Evolutionary conservation across 2,113 vertebrate species (phyloP).

Genomic region (Regulus satrapa): DNA sequence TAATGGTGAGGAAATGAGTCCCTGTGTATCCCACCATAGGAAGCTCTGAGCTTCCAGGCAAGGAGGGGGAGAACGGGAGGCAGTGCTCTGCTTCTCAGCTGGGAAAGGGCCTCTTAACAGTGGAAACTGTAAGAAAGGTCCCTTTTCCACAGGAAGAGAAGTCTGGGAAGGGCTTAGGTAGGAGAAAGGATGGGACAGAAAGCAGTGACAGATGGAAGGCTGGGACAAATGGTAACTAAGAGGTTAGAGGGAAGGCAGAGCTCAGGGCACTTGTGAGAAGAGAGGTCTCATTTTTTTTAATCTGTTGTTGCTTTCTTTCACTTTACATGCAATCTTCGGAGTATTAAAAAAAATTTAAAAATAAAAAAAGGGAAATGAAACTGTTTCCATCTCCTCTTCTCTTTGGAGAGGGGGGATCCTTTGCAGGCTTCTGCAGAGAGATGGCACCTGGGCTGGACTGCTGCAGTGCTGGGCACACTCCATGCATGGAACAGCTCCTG

Average conservation of each 20-base stretch:
- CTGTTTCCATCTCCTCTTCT: not conserved
- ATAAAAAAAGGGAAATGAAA: not conserved
- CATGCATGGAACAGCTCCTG: rapidly evolving
- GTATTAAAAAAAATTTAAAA: not conserved
- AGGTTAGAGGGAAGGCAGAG: not conserved
- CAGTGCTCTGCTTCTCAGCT: not conserved
- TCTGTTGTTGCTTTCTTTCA: not conserved
- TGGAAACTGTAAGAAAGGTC: not conserved
- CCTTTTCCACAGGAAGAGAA: not conserved
- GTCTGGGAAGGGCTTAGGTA: not conserved
- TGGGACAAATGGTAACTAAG: not conserved
- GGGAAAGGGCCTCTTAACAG: not conserved
- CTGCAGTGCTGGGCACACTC: rapidly evolving
- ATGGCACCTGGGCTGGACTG: not conserved
- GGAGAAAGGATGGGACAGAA: not conserved
- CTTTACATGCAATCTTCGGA: not conserved
- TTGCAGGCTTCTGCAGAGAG: not conserved
- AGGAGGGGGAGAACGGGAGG: not conserved
- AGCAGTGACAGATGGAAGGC: not conserved
- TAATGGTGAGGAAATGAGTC: not conserved
- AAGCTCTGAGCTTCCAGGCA: not conserved
- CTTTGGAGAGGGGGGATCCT: not conserved
- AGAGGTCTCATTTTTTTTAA: not conserved
- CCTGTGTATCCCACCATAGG: not conserved
- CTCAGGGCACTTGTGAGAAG: not conserved